Conservation (phyloP, 2,113 vertebrate species). For the Talpa occidentalis region DNA sequence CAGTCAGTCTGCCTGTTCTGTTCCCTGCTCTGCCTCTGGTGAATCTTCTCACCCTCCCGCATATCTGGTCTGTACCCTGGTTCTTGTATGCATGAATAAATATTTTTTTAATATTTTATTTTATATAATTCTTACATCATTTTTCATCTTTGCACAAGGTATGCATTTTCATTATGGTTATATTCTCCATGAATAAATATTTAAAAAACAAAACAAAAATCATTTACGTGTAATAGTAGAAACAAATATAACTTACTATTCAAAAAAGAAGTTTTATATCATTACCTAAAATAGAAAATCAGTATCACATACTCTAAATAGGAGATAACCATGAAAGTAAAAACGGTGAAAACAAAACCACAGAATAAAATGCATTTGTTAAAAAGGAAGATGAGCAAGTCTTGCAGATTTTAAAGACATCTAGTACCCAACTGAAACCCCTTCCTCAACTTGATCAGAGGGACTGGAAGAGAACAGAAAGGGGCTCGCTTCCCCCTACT, state of each 20-base stretch:
- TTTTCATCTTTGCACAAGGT: too few relatives aligned
- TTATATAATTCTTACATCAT: too few relatives aligned
- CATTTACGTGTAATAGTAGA: too few relatives aligned
- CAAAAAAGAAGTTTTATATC: conserved; percentile 39
- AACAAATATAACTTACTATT: conserved; percentile 25
- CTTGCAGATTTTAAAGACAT: background rate
- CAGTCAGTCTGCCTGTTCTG: too few relatives aligned
- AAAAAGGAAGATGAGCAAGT: background rate
- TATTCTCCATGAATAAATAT: too few relatives aligned
- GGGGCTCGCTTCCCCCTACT: background rate
- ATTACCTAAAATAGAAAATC: conserved; percentile 11
- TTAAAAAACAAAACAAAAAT: too few relatives aligned
- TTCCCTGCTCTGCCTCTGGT: too few relatives aligned
- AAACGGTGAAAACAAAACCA: background rate
- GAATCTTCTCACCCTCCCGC: too few relatives aligned
- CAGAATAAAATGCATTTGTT: background rate
- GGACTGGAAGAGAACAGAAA: background rate
- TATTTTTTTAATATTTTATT: too few relatives aligned
- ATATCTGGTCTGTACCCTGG: too few relatives aligned
- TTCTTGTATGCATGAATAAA: too few relatives aligned
- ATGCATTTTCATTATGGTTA: too few relatives aligned
- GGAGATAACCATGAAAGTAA: background rate
- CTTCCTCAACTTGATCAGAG: background rate
- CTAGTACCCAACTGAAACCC: background rate
- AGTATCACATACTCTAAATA: conserved; percentile 2